These are phyloP conservation scores for Tuberolachnus salignus DNA, from an alignment of 2,888 invertebrate genomes.

Conservation along the genomic window DNA sequence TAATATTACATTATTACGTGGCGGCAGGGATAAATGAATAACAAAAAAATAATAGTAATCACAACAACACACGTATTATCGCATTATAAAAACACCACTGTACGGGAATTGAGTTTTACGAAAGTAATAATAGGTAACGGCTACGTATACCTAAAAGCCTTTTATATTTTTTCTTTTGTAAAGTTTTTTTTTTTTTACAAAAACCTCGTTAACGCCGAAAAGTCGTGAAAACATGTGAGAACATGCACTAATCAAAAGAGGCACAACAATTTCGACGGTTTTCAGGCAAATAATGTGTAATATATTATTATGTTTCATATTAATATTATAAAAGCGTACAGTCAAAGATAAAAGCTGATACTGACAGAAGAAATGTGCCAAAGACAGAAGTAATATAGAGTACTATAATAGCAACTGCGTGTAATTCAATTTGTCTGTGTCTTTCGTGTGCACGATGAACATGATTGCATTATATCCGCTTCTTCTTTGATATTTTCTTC, in stretches of 20 bases:
- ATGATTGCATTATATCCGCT: constrained; percentile 38
- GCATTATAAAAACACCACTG: constrained; percentile 2
- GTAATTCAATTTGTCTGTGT: constrained; percentile 30
- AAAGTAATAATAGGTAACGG: not conserved
- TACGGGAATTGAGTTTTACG: not conserved
- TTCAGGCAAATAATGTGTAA: constrained; percentile 15
- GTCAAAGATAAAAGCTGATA: constrained; percentile 42
- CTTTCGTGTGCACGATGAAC: constrained; percentile 1
- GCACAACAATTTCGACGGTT: not conserved
- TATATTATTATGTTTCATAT: constrained; percentile 34
- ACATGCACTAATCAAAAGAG: constrained; percentile 35
- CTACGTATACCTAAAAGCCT: not conserved
- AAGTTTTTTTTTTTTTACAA: not conserved
- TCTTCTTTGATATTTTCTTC: constrained; percentile 32
- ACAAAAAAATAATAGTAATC: constrained; percentile 27
- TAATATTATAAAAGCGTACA: constrained; percentile 15
- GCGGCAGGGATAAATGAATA: constrained; percentile 22
- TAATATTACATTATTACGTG: not conserved
- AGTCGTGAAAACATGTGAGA: constrained; percentile 15
- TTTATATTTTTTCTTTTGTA: constrained; percentile 22
- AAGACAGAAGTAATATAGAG: too few species aligned
- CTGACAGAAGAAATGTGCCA: constrained; percentile 51
- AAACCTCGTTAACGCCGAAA: not conserved
- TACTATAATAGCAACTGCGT: constrained; percentile 9
- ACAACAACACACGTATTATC: constrained; percentile 2